A percentile compares a stretch with the other conserved stretches of the same genome.
These are phyloP conservation scores for Mimas tiliae DNA, from an alignment of 2,888 invertebrate species.

Conservation along the genomic window DNA sequence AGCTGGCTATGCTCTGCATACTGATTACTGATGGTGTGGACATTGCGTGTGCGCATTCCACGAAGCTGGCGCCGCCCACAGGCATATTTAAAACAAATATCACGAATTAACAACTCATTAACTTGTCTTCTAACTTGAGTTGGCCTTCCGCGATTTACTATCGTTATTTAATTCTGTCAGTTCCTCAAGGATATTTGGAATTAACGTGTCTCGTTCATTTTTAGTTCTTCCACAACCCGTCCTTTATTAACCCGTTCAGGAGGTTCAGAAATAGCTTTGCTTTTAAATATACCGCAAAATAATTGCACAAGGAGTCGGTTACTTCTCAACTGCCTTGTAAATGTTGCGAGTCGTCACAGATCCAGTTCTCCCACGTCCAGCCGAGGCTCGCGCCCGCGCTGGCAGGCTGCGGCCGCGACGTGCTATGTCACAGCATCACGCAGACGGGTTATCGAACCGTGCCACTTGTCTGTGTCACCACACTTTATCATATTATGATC, in stretches of 20 bases:
- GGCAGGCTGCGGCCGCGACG: slow-evolving; percentile 51
- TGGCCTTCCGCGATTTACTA: slow-evolving; percentile 29
- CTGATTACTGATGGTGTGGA: slow-evolving; percentile 72
- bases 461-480: slow-evolving; percentile 36
- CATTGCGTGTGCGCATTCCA: slow-evolving; percentile 75
- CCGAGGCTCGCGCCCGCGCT: slow-evolving; percentile 50
- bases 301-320: slow-evolving; percentile 54
- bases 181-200: neutral
- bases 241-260: slow-evolving; percentile 31
- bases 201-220: neutral
- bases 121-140: neutral
- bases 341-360: slow-evolving; percentile 61
- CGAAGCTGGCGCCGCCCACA: slow-evolving; percentile 46
- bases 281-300: slow-evolving; percentile 63
- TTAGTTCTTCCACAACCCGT: neutral
- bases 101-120: slow-evolving; percentile 7
- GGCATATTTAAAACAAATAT: slow-evolving; percentile 16
- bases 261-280: slow-evolving; percentile 59
- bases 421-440: slow-evolving; percentile 46
- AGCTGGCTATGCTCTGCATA: slow-evolving; percentile 67
- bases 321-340: slow-evolving; percentile 51
- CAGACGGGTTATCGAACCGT: slow-evolving; percentile 69
- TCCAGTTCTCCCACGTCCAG: slow-evolving; percentile 79
- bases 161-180: no score
- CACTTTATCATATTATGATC: slow-evolving; percentile 44